Base-by-base conservation (phyloP, 2,888 invertebrate species). In the Drosophila heteroneura region DNA sequence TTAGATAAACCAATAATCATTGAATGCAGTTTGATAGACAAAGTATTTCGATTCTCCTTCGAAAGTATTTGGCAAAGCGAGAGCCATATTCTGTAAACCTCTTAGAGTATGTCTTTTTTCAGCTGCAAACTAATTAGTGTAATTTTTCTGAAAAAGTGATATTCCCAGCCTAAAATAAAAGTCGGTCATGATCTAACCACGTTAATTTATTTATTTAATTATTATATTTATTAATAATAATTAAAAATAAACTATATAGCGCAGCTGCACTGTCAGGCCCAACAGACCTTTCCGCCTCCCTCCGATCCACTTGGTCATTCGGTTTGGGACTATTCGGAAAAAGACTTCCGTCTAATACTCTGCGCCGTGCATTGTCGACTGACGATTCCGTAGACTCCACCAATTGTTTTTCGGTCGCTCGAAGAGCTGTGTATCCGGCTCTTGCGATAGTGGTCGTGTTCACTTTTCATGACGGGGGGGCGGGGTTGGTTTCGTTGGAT, bases 201-300 rank as follows among this genome's bases (percentile, higher is more conserved):
- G n/a, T 28, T 28, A 28, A 56, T 56, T 56, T 39, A 56, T 57
- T 47, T 57, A 57, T 57, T 57, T 39, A 39, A 57, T 57, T 57
- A 57, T 57, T 39, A 57, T 30, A 9, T 39, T n/a, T 57, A 39
- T 41, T 39, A n/a, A 57, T 57, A 57, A 57, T 57, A 57, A 57
- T 30, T 57, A 30, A 28, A 47, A 30, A 57, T 57, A 39, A 57
- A 57, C 57, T 14, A 30, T 28, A 39, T 56, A 39, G 37, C 12
- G 12, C 28, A 39, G 39, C 57, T 57, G 57, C 57, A 57, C 57
- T 57, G 57, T 39, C 39, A n/a, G 39, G 41, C 57, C 39, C 39
- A 57, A 39, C 28, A 39, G n/a, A 30, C 39, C 19, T 14, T n/a
- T 57, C 30, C 28, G 41, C 28, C 37, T 57, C n/a, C 28, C 28